Base-by-base conservation (phyloP, 2,888 invertebrate genomes). In the Leptopilina myrica region DNA sequence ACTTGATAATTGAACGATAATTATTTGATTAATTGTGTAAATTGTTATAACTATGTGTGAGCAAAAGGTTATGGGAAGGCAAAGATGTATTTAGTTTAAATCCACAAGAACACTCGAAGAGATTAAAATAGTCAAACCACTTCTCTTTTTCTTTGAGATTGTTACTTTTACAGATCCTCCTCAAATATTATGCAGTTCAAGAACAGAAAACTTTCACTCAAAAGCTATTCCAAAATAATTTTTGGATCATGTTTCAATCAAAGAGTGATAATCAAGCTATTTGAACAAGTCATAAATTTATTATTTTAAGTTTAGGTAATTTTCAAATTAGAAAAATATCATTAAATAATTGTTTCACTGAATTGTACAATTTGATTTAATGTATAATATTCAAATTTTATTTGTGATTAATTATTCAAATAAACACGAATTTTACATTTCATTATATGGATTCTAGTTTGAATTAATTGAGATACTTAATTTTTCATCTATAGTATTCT, bases 61-160 rank as follows among this genome's bases (percentile, higher is more conserved):
- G 40, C 73, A 77, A n/a, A 78, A 73, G 33, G 79, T 67, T 75
- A 62, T 79, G 79, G 80, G 76, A 81, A 78, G 79, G 80, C 83
- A 80, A 81, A 82, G 76, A 79, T 80, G 80, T 79, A 67, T 56
- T 56, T 8, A 73, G 73, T 56, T 56, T 3, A 73, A 14, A 56
- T 9, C 56, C 80, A 80, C 78, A 66, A 80, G 49, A 49, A 81
- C 80, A 80, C 76, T 80, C 80, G 80, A 81, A 79, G 81, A 83
- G 83, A 83, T 83, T 82, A 82, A 83, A 83, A 83, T 83, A 81
- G 83, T 69, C 80, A 78, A 67, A 56, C 76, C 76, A 76, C 78
- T 80, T 80, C 77, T 64, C 78, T 77, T 15, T 56, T 73, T 59
- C 14, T 20, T 76, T 26, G 40, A 73, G 73, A 73, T 73, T 53